Base-by-base conservation (phyloP, 2,797 vertebrate species). In the Scarus forsteni region DNA sequence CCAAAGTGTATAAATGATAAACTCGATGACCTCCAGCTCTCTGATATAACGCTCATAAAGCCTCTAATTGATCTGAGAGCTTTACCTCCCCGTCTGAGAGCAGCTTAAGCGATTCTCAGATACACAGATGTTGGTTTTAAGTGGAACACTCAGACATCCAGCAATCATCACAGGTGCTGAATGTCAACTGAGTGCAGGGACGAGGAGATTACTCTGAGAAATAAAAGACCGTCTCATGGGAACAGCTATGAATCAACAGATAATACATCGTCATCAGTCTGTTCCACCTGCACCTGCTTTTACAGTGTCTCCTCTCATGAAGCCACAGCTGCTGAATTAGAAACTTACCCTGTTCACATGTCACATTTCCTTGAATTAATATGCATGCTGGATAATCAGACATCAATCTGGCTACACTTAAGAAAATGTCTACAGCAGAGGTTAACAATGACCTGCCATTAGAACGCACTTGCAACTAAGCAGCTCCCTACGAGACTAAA, bases 151-250 rank as follows among this genome's bases (percentile, higher is more conserved):
- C 52, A 76, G 44, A 68, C 75, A 66, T 34, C 36, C 3, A 2
- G 19, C 35, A 73, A 60, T 75, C 60, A 66, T 64, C 53, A 40
- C 12, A 46, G 56, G 35, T 46, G 49, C 53, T 69, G 79, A 89
- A 88, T 81, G 73, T 85, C 84, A 79, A 48, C 57, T 18, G 9
- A 6, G 18, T 38, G 65, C 68, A 75, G 62, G 63, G 44, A 62
- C 7, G 7, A 43, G 14, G 44, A 51, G 52, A 72, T 52, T 53
- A 64, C 12, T 42, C n/a, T 10, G 19, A 49, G 34, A 56, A 69
- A 60, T 55, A 13, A 59, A 63, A n/a, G 7, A 2, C 27, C 3
- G 59, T 15, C 10, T 40, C 12, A 16, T 44, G 4, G 71, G 57
- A 51, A 11, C 14, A 39, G 8, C 42, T 50, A 13, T 50, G 27